A percentile compares a stretch with the other conserved stretches of the same genome.
phyloP scores from a whole-genome alignment of 2,797 vertebrate species.

The Sparus aurata region DNA sequence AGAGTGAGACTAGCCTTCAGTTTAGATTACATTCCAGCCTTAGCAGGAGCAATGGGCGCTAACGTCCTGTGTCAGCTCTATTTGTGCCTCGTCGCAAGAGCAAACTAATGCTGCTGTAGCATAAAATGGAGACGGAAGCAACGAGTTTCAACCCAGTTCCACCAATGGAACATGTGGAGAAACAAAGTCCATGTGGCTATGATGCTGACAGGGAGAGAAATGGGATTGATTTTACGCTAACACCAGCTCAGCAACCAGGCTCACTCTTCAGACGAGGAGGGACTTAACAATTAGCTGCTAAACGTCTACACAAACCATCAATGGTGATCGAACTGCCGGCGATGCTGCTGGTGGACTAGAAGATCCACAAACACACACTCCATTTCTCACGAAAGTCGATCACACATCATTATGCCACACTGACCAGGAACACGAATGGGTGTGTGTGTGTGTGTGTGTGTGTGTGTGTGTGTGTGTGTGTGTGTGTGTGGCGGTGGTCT shows the following conservation, averaged over 20 bases:
- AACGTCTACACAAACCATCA: conserved; percentile 1
- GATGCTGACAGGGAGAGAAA: conserved; percentile 50
- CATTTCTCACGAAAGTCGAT: conserved; percentile 1
- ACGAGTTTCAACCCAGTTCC: conserved; percentile 9
- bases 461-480: too few relatives aligned
- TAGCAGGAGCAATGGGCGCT: background rate
- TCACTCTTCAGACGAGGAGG: conserved; percentile 17
- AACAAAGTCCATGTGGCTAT: conserved; percentile 11
- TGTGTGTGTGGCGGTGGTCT: background rate
- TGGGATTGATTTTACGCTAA: conserved; percentile 47
- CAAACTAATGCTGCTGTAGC: conserved; percentile 26
- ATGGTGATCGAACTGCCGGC: background rate
- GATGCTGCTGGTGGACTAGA: background rate
- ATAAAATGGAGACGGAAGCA: conserved; percentile 27
- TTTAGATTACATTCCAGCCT: conserved; percentile 14
- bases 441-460: conserved; percentile 19
- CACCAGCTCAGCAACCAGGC: conserved; percentile 22
- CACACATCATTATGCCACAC: background rate
- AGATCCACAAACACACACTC: background rate
- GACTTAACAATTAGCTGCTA: background rate
- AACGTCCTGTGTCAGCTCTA: conserved; percentile 44
- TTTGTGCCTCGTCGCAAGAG: conserved; percentile 20
- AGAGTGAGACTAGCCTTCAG: background rate
- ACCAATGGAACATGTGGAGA: conserved; percentile 22
- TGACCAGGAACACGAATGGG: background rate